These are phyloP conservation scores for Erebia aethiops DNA, from an alignment of 2,888 invertebrate genomes.

Conservation along the genomic window DNA sequence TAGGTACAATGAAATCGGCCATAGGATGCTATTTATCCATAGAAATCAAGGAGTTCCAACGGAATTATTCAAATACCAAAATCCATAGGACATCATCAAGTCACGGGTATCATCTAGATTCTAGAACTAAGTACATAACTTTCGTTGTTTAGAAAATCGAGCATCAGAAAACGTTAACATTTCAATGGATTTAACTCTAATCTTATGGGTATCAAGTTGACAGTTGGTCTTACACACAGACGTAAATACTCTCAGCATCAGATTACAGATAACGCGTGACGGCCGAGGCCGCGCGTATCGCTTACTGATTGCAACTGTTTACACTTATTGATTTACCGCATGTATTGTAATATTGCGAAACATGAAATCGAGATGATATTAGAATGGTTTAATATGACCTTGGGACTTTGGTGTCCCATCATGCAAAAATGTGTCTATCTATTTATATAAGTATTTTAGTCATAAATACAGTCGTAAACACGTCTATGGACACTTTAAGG, in stretches of 20 bases:
- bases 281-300: conserved; percentile 4
- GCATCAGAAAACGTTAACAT: background rate
- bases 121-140: too few species aligned
- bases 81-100: background rate
- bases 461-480: too few species aligned
- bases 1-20: too few species aligned
- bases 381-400: background rate
- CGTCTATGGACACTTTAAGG: too few species aligned
- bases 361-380: background rate
- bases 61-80: background rate
- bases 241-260: background rate
- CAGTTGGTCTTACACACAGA: background rate
- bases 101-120: too few species aligned
- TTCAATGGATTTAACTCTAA: conserved; percentile 3
- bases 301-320: conserved; percentile 10
- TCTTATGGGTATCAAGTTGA: background rate
- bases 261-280: conserved; percentile 17
- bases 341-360: background rate
- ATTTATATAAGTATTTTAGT: too few species aligned
- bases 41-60: too few species aligned
- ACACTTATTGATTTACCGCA: conserved; percentile 10
- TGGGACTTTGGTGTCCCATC: too few species aligned
- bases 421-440: too few species aligned
- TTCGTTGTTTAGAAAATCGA: too few species aligned
- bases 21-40: too few species aligned